Percentiles rank a stretch among this genome's conserved stretches.
Evolutionary conservation across 2,113 vertebrate genomes (phyloP).

Genomic region (Ceyx cyanopectus): DNA sequence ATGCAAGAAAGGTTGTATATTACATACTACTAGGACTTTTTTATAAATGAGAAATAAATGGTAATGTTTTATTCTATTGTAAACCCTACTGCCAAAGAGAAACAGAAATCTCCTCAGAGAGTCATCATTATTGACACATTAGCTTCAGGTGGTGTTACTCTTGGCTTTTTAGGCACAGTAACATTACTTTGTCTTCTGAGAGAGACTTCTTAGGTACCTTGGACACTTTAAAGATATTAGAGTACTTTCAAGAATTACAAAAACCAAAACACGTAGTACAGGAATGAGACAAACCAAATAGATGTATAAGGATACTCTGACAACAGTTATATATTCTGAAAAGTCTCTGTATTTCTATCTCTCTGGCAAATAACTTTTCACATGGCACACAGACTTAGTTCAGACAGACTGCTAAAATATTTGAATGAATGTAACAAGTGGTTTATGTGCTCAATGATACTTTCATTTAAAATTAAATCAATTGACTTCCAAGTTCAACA

Average conservation of each 20-base stretch:
- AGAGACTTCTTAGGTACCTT: constrained; percentile 72
- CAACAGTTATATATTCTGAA: neutral
- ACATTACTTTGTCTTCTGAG: constrained; percentile 48
- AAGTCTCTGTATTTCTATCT: neutral
- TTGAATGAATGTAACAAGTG: neutral
- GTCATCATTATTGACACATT: neutral
- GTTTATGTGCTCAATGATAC: neutral
- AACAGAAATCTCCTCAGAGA: neutral
- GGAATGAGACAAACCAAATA: neutral
- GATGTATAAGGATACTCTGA: neutral
- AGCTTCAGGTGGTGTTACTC: constrained; percentile 23
- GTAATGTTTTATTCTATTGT: neutral
- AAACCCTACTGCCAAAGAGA: neutral
- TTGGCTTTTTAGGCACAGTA: constrained; percentile 37
- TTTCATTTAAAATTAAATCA: neutral
- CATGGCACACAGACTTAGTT: neutral
- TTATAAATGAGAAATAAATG: neutral
- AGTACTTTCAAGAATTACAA: neutral
- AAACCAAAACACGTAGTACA: neutral
- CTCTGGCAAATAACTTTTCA: neutral
- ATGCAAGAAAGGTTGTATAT: neutral
- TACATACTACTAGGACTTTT: neutral
- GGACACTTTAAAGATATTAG: constrained; percentile 78
- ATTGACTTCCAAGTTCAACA: neutral
- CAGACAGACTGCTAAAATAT: neutral